Evolutionary conservation across 2,888 invertebrate species (phyloP), one percentile per base, ranked within the genome.

Genomic region (Nemurella pictetii): DNA sequence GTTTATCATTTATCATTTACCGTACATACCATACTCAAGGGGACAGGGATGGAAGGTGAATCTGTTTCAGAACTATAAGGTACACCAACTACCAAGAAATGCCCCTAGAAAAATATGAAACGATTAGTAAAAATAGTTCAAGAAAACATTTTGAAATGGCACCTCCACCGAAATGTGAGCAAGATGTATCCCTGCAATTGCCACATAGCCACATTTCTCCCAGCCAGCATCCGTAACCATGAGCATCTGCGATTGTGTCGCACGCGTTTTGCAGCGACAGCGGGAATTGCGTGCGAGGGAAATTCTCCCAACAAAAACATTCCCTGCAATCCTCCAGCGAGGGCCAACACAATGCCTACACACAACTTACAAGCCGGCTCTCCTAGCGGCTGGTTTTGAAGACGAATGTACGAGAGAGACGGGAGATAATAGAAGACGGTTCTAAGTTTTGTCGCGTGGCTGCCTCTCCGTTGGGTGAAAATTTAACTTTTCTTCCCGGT

Each of bases 401-500:
- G 78, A 12, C 29, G 28, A 78, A 29, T 78, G 78, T 78, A 78
- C 78, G 28, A 15, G 30, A 78, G 27, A 20, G n/a, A 29, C 27
- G 30, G 78, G 29, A 30, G 78, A 78, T 81, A 81, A 36, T 25
- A 36, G 80, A 81, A 26, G 30, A 32, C 26, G 80, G 36, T 36
- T 81, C 80, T 20, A 81, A 81, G 80, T 81, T 81, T 81, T 36
- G 35, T 81, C 80, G 80, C 80, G 20, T 27, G 80, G 80, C 32
- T 32, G 80, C 36, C n/a, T 35, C n/a, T n/a, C 80, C 35, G 32
- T 26, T 30, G 80, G 20, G 29, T 29, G 78, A 20, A 35, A 81
- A 81, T 81, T 81, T 36, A 81, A 81, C 35, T 81, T 75, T 75
- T 75, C 75, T 28, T 28, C 26, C 15, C 55, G n/a, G n/a, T n/a